Base-by-base conservation (phyloP, 2,797 vertebrate genomes). In the Chelidonichthys spinosus region DNA sequence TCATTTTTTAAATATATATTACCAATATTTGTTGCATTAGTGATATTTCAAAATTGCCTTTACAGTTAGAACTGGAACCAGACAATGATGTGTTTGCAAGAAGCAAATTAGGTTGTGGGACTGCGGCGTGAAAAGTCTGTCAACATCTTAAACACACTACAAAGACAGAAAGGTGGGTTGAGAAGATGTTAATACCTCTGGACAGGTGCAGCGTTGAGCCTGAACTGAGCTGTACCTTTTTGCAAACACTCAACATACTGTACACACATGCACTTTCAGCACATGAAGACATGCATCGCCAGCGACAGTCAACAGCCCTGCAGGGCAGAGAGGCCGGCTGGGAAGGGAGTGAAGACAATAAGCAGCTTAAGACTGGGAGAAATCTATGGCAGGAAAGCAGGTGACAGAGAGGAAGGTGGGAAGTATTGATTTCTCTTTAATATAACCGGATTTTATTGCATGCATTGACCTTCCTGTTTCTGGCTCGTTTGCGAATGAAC, bases 151-250 rank as follows among this genome's bases (percentile, higher is more conserved):
- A 25, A 25, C 25, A 25, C 25, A 25, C 25, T 1, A 40, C 32
- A 68, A 33, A 59, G 15, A 47, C 37, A 49, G 68, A 69, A 63
- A 81, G 75, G 65, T 78, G 59, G 81, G 66, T 5, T n/a, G 56
- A 56, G 81, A 90, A 56, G 81, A 90, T 46, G 72, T 49, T 82
- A 67, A 91, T 58, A 36, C 67, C 36, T 78, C 42, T 53, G 52
- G 81, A 81, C 83, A 82, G 79, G 74, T 78, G 78, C 68, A 77
- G 65, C 4, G 2, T 72, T 87, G 71, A 83, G 79, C 76, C 67
- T 71, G 50, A 76, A 78, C 13, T 54, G 64, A 85, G 72, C 76
- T 79, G 52, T 18, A 13, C 25, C 25, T 25, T 25, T 25, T 25
- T 25, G 25, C 69, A 81, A 61, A 75, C 56, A 61, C 39, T 72